These are phyloP conservation scores for Caenorhabditis panamensis DNA, from an alignment of 2,888 invertebrate genomes.

Conservation along the genomic window DNA sequence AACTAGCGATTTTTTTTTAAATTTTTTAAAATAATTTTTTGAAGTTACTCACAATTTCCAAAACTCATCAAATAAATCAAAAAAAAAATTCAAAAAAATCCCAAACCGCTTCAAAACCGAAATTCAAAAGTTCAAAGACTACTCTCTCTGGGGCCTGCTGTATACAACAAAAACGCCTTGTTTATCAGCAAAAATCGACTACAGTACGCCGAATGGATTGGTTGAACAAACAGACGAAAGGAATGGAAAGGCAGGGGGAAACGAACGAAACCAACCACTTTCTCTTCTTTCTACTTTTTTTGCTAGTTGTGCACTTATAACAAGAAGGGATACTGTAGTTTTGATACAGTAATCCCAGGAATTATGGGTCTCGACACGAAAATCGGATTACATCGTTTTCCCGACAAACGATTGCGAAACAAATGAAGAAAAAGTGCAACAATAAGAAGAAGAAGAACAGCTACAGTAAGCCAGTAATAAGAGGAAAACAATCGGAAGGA, in stretches of 20 bases:
- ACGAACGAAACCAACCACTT: too few species aligned
- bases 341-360: too few species aligned
- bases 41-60: too few species aligned
- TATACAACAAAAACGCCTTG: conserved; percentile 15
- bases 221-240: conserved; percentile 35
- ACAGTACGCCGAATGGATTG: conserved; percentile 34
- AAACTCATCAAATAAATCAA: background rate
- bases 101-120: background rate
- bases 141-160: too few species aligned
- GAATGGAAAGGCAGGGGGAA: too few species aligned
- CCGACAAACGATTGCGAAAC: background rate
- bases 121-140: background rate
- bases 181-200: conserved; percentile 38
- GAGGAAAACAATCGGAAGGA: background rate
- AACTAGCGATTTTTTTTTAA: too few species aligned
- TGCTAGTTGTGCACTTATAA: too few species aligned
- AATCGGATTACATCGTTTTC: too few species aligned
- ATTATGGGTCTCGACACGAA: background rate
- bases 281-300: conserved; percentile 1
- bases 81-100: too few species aligned
- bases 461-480: background rate
- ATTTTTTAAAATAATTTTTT: too few species aligned
- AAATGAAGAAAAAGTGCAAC: background rate
- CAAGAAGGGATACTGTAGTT: too few species aligned
- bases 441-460: background rate